Evolutionary conservation across 2,113 vertebrate genomes (phyloP), one percentile per base, ranked within the genome.

Genomic region (Sinocyclocheilus grahami): DNA sequence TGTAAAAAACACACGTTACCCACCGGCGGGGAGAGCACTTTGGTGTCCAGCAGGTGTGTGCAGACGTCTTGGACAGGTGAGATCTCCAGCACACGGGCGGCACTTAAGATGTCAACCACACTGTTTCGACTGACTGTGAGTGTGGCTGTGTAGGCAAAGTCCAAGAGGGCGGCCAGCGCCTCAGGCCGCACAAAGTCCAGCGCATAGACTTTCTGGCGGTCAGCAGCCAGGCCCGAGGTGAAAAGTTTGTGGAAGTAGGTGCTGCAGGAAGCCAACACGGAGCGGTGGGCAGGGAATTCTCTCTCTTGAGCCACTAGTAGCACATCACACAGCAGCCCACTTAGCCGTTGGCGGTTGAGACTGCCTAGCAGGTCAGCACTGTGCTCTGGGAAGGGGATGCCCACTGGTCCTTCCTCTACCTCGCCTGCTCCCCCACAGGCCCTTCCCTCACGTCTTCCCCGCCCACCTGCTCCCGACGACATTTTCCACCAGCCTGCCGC

Each of bases 241-340:
- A 99, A 99, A 86, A 99, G 96, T 95, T 99, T 97, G 94, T 98
- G 97, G 93, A 99, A 99, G 95, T 99, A 99, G 88, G 96, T 95
- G 94, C 97, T 99, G 94, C 97, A 99, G 24, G 98, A 98, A 0
- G 98, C 98, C 92, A 99, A 95, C 92, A 99, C 97, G 0, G 98
- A 98, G 93, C 98, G 98, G 95, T 99, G 98, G 14, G 98, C 98
- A 76, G 97, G 97, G 93, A 99, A 99, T 94, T 99, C 98, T 4
- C 93, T 96, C 58, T 97, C 97, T 87, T 97, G 96, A 82, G 96
- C 95, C 86, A 99, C 95, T 93, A 99, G 97, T 82, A 99, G 96
- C 91, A 99, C 97, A 83, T 99, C 98, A 12, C 98, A 99, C 89
- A 99, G 93, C 92, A 96, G 93, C 69, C 98, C 97, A 51, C 96